Conservation (phyloP, 1,140 invertebrate genomes). For the Penaeus indicus region DNA sequence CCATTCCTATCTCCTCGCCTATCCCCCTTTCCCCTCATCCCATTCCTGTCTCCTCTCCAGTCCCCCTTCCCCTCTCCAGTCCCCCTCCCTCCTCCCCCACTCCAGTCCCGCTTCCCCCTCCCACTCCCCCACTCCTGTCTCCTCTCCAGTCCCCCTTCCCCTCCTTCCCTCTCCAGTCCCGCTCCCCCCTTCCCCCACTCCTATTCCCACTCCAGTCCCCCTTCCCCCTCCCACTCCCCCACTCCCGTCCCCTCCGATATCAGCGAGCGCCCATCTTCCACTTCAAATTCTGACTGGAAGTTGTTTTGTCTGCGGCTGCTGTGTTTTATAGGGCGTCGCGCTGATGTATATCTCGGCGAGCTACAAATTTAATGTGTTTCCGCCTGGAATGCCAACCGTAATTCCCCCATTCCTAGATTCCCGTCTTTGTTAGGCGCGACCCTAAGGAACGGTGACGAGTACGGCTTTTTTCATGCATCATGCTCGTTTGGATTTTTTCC, state of each 20-base stretch:
- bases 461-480: no score
- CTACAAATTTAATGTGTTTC: conserved; percentile 33
- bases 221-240: background rate
- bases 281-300: conserved; percentile 18
- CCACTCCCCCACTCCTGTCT: no score
- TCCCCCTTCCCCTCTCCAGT: background rate
- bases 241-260: background rate
- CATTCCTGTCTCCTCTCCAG: no score
- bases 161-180: background rate
- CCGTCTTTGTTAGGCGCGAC: conserved; percentile 7
- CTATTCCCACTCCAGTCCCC: background rate
- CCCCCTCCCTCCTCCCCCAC: background rate
- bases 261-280: conserved; percentile 14
- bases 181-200: background rate
- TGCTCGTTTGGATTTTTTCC: no score
- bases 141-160: no score
- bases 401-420: conserved; percentile 18
- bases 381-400: conserved; percentile 19
- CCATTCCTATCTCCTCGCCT: no score
- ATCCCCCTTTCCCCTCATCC: no score
- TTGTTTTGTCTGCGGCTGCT: conserved; percentile 20
- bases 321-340: conserved; percentile 26
- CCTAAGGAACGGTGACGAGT: no score
- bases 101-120: background rate
- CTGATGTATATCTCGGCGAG: conserved; percentile 17